Evolutionary conservation across 2,113 vertebrate genomes (phyloP), one percentile per base, ranked within the genome.

Genomic region (Saguinus imperator): DNA sequence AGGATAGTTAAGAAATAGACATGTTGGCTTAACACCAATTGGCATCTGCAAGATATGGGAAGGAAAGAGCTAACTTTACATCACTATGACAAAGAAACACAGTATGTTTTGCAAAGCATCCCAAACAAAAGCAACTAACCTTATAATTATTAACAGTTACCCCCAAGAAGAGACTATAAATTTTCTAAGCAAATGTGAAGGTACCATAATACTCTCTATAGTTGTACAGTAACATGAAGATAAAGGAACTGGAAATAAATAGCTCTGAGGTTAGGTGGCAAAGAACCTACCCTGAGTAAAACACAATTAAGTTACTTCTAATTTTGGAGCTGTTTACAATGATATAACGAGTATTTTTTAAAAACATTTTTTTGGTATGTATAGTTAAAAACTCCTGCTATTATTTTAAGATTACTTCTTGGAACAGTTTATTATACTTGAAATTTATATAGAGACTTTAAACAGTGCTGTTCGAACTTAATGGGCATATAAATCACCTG

Each of bases 401-500:
- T 88, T 76, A 90, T 84, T 87, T 66, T 23, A 64, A 87, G 43
- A 95, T 37, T 87, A 35, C 90, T 94, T 96, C 76, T 96, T 64
- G 40, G 75, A 79, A 73, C 16, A 37, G 50, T 86, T 48, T 43
- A 79, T 6, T 91, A 8, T 58, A 32, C n/a, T 85, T 45, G 52
- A 18, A 82, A 91, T 96, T 87, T 95, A 81, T 40, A 61, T 25
- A 85, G 70, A 64, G 45, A 79, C 29, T 90, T 52, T n/a, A 94
- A 94, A 68, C 1, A 50, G 64, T 27, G 52, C 50, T 89, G 20
- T 80, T 81, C 32, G 29, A 32, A 66, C 7, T 81, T 50, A 89
- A 90, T 61, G 70, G 76, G 57, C 29, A 55, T 68, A 88, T 77
- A 95, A 81, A 95, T 97, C 92, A 97, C 80, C 64, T 72, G 35